Evolutionary conservation across 2,888 invertebrate genomes (phyloP), one percentile per base, ranked within the genome.

Genomic region (Chrysina gloriosa): DNA sequence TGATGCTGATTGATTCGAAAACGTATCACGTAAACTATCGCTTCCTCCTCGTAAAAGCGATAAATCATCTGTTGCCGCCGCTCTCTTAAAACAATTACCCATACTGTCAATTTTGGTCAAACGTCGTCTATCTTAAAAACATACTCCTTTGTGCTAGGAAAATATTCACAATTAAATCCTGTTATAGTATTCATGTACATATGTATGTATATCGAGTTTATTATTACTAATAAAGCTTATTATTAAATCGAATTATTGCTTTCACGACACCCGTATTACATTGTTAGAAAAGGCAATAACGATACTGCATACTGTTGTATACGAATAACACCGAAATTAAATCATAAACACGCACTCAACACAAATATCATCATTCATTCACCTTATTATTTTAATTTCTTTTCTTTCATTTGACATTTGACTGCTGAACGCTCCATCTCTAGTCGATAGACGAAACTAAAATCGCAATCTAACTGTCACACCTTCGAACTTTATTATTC

Each of bases 21-120:
- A 84, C 42, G 86, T 85, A 73, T 87, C 87, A 70, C 86, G 82
- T 64, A 85, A 85, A 77, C 84, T 86, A 77, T 86, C 87, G 79
- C 84, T 87, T 67, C 88, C 89, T 73, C 88, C 84, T 70, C 89
- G 79, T 64, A 89, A 83, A 61, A n/a, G n/a, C n/a, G 89, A 89
- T 76, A 89, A 88, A 81, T 89, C 89, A 81, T 89, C 89, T 65
- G 87, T 85, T 71, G 87, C 87, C 68, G 86, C 86, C 68, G 86
- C 86, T 73, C 90, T 86, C 83, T 90, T 90, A 73, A 91, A 84
- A 78, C 91, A 91, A 83, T 91, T 91, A 77, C 91, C 91, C 91
- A 91, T 91, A 65, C 66, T 79, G 74, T 74, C 75, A 75, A 73
- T 73, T 74, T 73, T 76, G 72, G 78, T 80, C 78, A 78, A 76